Percentiles rank a stretch among this genome's conserved stretches.
phyloP scores from a whole-genome alignment of 2,888 invertebrate species.

The Calephelis perditalis region DNA sequence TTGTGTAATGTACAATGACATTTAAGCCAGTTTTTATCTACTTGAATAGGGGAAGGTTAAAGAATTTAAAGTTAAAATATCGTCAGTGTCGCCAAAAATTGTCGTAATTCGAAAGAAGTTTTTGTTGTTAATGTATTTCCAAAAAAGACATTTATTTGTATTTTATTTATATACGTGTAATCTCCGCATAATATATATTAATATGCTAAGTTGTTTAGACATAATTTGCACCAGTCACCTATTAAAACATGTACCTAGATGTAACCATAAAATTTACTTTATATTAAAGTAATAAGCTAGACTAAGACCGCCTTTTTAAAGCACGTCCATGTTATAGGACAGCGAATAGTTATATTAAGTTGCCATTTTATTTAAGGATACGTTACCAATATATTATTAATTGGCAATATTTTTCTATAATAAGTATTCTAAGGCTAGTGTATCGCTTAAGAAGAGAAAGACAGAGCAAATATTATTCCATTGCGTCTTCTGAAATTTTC shows the following conservation, averaged over 20 bases:
- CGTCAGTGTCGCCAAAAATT: no score
- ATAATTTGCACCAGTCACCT: slow-evolving; percentile 11
- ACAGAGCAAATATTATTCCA: background rate
- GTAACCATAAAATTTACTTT: slow-evolving; percentile 44
- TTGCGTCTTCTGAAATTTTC: slow-evolving; percentile 2
- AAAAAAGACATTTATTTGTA: no score
- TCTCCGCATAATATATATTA: background rate
- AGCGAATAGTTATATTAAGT: slow-evolving; percentile 46
- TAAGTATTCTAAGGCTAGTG: slow-evolving; percentile 31
- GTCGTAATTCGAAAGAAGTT: no score
- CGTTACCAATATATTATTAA: slow-evolving; percentile 40
- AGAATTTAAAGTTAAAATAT: no score
- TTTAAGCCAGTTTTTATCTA: no score
- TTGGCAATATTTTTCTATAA: slow-evolving; percentile 40
- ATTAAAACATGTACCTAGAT: slow-evolving; percentile 16
- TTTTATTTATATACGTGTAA: no score
- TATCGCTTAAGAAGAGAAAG: slow-evolving; percentile 15
- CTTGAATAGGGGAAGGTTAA: no score
- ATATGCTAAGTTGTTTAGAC: slow-evolving; percentile 9
- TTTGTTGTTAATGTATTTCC: no score
- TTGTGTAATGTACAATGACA: no score
- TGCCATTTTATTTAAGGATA: slow-evolving; percentile 40
- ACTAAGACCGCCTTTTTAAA: slow-evolving; percentile 57
- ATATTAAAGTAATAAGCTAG: slow-evolving; percentile 60
- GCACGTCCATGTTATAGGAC: slow-evolving; percentile 58